Percentiles rank a stretch among this genome's conserved stretches.
These are phyloP conservation scores for Morus bassanus DNA, from an alignment of 2,797 vertebrate species.

Conservation along the genomic window DNA sequence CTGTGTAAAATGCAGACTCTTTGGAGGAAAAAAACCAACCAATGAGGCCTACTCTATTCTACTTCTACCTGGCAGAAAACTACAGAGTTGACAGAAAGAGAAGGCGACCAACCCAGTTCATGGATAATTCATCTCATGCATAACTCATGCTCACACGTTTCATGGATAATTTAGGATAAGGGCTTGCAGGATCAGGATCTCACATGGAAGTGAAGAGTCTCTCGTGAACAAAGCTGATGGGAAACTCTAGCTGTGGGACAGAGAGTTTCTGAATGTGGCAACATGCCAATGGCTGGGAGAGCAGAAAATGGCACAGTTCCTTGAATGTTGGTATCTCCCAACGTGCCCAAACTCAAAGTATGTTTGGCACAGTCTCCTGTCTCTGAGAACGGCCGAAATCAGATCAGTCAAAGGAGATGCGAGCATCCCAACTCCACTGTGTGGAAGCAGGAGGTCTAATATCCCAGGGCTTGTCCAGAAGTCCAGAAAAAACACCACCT, in stretches of 20 bases:
- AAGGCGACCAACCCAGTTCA: slow-evolving; percentile 8
- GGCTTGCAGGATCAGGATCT: slow-evolving; percentile 48
- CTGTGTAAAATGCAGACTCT: background rate
- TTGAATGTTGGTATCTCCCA: background rate
- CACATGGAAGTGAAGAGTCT: slow-evolving; percentile 37
- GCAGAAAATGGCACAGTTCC: background rate
- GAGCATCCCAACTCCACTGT: background rate
- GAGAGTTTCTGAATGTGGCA: background rate
- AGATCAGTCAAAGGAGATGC: background rate
- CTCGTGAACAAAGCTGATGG: background rate
- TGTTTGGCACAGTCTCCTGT: background rate
- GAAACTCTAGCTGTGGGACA: background rate
- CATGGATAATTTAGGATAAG: slow-evolving; percentile 64
- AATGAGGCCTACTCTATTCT: background rate
- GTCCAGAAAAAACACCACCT: background rate
- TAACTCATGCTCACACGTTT: slow-evolving; percentile 50
- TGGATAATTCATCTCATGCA: slow-evolving; percentile 68
- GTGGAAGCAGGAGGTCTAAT: background rate
- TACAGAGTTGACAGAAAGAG: slow-evolving; percentile 24
- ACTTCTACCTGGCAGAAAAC: slow-evolving; percentile 43
- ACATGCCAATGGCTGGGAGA: background rate
- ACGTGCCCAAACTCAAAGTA: background rate
- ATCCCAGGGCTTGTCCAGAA: background rate
- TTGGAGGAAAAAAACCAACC: background rate
- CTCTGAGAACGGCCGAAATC: background rate